Base-by-base conservation (phyloP, 2,797 vertebrate genomes). In the Tokudaia muenninki region DNA sequence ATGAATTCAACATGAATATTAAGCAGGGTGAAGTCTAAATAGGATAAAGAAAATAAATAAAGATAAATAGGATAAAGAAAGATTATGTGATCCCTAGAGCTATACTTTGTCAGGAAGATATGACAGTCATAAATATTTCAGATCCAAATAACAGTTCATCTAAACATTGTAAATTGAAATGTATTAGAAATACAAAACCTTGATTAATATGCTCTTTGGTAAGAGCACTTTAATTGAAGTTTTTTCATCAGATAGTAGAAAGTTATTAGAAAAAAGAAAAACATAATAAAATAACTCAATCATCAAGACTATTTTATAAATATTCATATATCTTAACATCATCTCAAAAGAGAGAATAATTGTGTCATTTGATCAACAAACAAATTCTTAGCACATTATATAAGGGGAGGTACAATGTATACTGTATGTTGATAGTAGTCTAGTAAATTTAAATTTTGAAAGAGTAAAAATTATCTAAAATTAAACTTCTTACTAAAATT, bases 31-130 rank as follows among this genome's bases (percentile, higher is more conserved):
- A 96, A 95, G 81, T 95, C n/a, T 87, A 79, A 92, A 79, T 37
- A 86, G 70, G 57, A 96, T 96, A 81, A 92, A 89, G 41, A 87
- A 21, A 94, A n/a, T n/a, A n/a, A n/a, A n/a, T 92, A 94, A 94
- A 55, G 47, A 82, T 89, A 55, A 92, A 79, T 37, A 86, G 70
- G 57, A 96, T 96, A 81, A 92, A 89, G 41, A 87, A 21, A 94
- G 61, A 94, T 96, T 95, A 89, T 94, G 12, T 91, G 87, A 96
- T 94, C 74, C 79, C 83, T 91, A 79, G 79, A 95, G 92, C 79
- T 96, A 57, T 95, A 79, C 90, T 87, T 97, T 96, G 91, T 80
- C 94, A 93, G 65, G 41, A 96, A 77, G 21, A 41, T 94, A 88
- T 91, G 92, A 84, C 29, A 94, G 72, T 92, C 90, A 94, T 95